Conservation (phyloP, 1,140 invertebrate genomes). For the Papilio helenus region DNA sequence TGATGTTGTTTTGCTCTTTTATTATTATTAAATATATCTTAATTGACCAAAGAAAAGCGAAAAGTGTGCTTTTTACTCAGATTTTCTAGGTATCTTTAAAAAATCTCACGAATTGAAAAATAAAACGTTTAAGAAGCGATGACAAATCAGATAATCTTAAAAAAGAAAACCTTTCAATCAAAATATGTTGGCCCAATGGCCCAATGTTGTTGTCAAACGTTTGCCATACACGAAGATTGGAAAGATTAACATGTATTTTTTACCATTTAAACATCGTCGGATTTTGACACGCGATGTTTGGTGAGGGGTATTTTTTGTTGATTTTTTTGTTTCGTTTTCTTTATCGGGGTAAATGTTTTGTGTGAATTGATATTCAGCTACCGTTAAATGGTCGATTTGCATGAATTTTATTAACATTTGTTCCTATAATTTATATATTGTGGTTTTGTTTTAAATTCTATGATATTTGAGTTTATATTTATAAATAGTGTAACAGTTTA, state of each 20-base stretch:
- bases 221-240: constrained; percentile 11
- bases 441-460: background rate
- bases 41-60: too few species aligned
- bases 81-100: too few species aligned
- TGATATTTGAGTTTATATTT: background rate
- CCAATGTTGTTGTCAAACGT: background rate
- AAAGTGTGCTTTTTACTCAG: too few species aligned
- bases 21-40: too few species aligned
- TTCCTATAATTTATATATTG: constrained; percentile 38
- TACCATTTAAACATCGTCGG: constrained; percentile 60
- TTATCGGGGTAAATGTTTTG: constrained; percentile 50
- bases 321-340: constrained; percentile 54
- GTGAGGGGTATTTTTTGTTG: constrained; percentile 58
- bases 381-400: constrained; percentile 66
- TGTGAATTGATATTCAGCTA: constrained; percentile 62
- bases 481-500: too few species aligned
- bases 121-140: too few species aligned
- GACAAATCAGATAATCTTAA: too few species aligned
- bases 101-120: too few species aligned
- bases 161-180: too few species aligned
- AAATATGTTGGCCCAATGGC: background rate
- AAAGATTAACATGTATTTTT: constrained; percentile 68
- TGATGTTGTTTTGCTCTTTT: background rate
- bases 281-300: constrained; percentile 75
- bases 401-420: constrained; percentile 38